Percentiles rank a stretch among this genome's conserved stretches.
Conservation (phyloP, 2,797 vertebrate genomes). For the Parauchenoglanis ngamensis region DNA sequence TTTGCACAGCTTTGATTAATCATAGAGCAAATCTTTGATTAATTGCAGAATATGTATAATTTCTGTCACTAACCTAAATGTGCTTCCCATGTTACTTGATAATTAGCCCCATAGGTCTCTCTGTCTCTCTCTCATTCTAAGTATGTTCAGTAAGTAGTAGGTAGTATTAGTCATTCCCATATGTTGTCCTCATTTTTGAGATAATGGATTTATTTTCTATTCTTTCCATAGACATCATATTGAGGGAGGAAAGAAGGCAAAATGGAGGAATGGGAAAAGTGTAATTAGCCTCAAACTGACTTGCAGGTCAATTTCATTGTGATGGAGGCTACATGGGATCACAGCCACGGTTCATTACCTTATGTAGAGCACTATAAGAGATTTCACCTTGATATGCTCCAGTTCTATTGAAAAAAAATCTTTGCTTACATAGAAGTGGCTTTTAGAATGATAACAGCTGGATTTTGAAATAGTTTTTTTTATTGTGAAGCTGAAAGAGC, state of each 20-base stretch:
- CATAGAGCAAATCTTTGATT: constrained; percentile 25
- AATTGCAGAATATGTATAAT: constrained; percentile 28
- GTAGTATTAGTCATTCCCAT: constrained; percentile 6
- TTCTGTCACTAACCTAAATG: constrained; percentile 8
- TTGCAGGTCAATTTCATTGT: not conserved
- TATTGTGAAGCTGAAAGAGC: not conserved
- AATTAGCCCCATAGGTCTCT: not conserved
- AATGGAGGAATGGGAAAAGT: constrained; percentile 9
- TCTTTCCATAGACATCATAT: constrained; percentile 15
- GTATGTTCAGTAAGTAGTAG: constrained; percentile 3
- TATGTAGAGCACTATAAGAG: not conserved
- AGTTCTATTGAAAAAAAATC: not conserved
- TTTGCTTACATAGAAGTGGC: not conserved
- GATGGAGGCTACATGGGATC: not conserved
- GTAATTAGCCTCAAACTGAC: constrained; percentile 27
- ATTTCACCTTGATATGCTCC: not conserved
- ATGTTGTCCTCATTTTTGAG: constrained; percentile 14
- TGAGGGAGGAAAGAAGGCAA: constrained; percentile 3
- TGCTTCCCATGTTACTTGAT: not conserved
- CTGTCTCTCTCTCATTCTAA: not conserved
- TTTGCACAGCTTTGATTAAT: not conserved
- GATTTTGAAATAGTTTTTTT: not conserved
- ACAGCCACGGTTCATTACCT: not conserved
- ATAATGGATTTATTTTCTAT: constrained; percentile 23
- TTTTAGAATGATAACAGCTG: not conserved